Conservation (phyloP, 2,797 vertebrate genomes). For the Limosa lapponica region DNA sequence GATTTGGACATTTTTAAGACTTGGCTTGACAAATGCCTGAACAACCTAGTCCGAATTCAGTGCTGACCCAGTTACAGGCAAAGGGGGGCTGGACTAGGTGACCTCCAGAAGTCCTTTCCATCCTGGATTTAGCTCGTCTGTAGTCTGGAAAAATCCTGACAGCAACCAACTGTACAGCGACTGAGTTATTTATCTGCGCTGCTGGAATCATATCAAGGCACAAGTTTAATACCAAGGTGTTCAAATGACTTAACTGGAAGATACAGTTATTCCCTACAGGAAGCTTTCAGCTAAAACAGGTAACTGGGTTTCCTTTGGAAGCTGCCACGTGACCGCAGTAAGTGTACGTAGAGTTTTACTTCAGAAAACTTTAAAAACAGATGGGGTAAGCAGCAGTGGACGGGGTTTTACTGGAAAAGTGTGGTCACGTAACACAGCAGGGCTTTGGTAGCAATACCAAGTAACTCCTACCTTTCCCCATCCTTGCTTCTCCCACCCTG, state of each 20-base stretch:
- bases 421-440: rapidly evolving
- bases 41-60: neutral
- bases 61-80: neutral
- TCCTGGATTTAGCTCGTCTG: neutral
- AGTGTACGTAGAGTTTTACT: rapidly evolving
- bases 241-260: neutral
- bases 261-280: neutral
- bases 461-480: neutral
- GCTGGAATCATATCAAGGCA: neutral
- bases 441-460: neutral
- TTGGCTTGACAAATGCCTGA: neutral
- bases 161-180: neutral
- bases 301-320: neutral
- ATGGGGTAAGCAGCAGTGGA: neutral
- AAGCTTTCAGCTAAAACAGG: neutral
- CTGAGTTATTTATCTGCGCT: neutral
- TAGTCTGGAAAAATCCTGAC: neutral
- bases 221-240: neutral
- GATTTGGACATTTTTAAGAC: neutral
- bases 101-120: conserved; percentile 14
- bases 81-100: neutral
- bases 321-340: neutral
- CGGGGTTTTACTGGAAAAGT: neutral
- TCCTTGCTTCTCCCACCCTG: neutral
- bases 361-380: neutral